Base-by-base conservation (phyloP, 2,888 invertebrate genomes). In the Resseliella maxima region DNA sequence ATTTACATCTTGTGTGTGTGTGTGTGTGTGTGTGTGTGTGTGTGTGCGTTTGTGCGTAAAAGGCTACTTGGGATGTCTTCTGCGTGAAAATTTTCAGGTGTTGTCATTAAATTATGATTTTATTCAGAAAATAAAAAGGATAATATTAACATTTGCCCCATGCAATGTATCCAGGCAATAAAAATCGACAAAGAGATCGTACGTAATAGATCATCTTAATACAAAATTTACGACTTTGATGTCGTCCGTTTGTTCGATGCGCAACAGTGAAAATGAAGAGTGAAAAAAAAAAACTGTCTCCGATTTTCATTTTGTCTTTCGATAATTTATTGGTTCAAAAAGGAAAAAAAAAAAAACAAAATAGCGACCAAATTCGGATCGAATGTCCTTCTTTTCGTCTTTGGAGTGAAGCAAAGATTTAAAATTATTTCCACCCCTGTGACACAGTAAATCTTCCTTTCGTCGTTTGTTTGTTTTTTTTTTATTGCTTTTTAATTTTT, bases 401-500 rank as follows among this genome's bases (percentile, higher is more conserved):
- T 15, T 83, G 36, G 0, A 81, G 21, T 59, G n/a, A n/a, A n/a
- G n/a, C 31, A 35, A 27, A 72, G 72, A 72, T 72, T 72, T 72
- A 72, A 72, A 72, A 12, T 0, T 10, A 83, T 83, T 36, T 83
- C 38, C 83, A 38, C 83, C 83, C 83, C 38, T 83, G 38, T 83
- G 83, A 83, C 83, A 83, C 24, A 38, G 21, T 83, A 36, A 83
- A 83, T 38, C 36, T 36, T 83, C 38, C 83, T 83, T 38, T 83
- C n/a, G 83, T 38, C 38, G 36, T 83, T 38, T 83, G 83, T 38
- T 83, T 36, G 36, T n/a, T 81, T 35, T 83, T 83, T n/a, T 83
- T 83, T 83, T 83, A 83, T 83, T 83, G 83, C 83, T 83, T 38
- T 83, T 83, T 83, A 83, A 83, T 83, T 83, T 83, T 83, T 83